Conservation (phyloP, 2,113 vertebrate genomes). For the Meles meles region DNA sequence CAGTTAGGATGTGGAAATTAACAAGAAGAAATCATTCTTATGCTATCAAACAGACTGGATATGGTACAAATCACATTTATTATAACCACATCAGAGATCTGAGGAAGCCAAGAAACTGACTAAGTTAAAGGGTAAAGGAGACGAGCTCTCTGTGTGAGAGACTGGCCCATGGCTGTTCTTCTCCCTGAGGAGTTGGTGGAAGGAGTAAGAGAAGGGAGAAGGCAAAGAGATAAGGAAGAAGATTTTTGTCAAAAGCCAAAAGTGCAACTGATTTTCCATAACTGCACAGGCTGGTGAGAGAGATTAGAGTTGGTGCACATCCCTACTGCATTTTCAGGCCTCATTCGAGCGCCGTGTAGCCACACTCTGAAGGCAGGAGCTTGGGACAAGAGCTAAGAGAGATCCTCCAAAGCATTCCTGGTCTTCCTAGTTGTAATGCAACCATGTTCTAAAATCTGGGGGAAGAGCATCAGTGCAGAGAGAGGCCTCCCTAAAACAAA, state of each 20-base stretch:
- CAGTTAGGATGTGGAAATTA: neutral
- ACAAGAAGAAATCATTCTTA: neutral
- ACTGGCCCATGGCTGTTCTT: neutral
- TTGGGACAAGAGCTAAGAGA: neutral
- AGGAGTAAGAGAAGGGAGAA: neutral
- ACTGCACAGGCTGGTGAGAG: neutral
- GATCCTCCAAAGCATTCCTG: neutral
- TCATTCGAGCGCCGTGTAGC: fast-evolving
- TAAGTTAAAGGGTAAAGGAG: neutral
- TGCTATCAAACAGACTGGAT: neutral
- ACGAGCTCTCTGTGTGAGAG: neutral
- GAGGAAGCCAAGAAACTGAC: neutral
- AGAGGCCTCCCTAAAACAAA: neutral
- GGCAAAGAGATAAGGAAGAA: too few relatives aligned
- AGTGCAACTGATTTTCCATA: neutral
- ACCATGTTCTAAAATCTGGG: neutral
- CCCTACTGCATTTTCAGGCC: neutral
- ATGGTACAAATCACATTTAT: neutral
- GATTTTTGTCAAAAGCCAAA: neutral
- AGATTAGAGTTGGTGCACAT: too few relatives aligned
- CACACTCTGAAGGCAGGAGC: neutral
- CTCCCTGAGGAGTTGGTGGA: neutral
- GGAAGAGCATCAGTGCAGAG: neutral
- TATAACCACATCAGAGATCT: neutral
- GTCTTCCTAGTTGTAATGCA: neutral